Percentiles rank a stretch among this genome's conserved stretches.
Evolutionary conservation across 2,113 vertebrate genomes (phyloP).

Genomic region (Rafetus swinhoei): DNA sequence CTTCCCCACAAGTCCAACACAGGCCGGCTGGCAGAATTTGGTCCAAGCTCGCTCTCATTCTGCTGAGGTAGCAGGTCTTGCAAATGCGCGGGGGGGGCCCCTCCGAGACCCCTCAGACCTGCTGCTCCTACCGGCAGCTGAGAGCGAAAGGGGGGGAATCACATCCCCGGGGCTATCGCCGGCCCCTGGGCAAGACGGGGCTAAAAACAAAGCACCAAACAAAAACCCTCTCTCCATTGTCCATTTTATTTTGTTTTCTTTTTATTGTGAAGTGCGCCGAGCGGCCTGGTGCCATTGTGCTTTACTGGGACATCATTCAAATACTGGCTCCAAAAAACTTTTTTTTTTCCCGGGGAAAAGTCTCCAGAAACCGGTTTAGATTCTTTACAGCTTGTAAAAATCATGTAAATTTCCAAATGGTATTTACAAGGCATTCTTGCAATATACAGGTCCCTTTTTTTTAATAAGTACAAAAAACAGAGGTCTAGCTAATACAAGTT

Average conservation of each 20-base stretch:
- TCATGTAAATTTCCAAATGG: conserved; percentile 78
- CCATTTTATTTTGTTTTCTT: conserved; percentile 34
- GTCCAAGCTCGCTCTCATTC: too few species aligned
- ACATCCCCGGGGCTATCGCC: too few species aligned
- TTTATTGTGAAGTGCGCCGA: conserved; percentile 87
- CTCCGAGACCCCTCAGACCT: too few species aligned
- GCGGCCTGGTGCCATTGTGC: conserved; percentile 85
- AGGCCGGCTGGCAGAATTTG: too few species aligned
- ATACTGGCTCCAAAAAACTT: conserved; percentile 71
- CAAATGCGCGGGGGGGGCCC: too few species aligned
- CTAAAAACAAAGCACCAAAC: not conserved
- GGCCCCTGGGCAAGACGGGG: too few species aligned
- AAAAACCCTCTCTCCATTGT: not conserved
- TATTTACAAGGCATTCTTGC: conserved; percentile 84
- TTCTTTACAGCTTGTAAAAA: conserved; percentile 84
- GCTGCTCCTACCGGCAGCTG: too few species aligned
- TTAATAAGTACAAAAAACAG: conserved; percentile 77
- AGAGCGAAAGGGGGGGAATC: accelerated
- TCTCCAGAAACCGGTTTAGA: conserved; percentile 78
- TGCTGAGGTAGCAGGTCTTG: too few species aligned
- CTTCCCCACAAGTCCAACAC: too few species aligned
- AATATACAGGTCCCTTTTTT: conserved; percentile 78
- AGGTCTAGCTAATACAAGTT: conserved; percentile 85
- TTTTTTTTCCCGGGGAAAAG: conserved; percentile 68
- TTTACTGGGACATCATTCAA: conserved; percentile 82